A percentile compares a stretch with the other conserved stretches of the same genome.
Evolutionary conservation across 2,888 invertebrate genomes (phyloP).

Genomic region (Sphecodes monilicornis): DNA sequence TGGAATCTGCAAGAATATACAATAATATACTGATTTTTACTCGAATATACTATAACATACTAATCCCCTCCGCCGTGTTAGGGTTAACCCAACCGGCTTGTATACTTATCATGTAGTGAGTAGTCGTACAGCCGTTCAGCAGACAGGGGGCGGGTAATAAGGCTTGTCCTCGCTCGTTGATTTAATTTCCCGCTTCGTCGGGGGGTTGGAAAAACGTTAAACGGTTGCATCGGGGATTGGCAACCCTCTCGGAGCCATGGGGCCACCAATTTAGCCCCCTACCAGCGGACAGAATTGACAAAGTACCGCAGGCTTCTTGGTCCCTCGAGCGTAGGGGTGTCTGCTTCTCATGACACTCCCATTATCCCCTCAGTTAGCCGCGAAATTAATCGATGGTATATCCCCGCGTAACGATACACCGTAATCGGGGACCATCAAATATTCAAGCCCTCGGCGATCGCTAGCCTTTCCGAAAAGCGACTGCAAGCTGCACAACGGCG

Average conservation of each 20-base stretch:
- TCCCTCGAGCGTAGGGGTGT: constrained; percentile 11
- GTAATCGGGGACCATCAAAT: constrained; percentile 52
- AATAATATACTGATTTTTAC: too few species aligned
- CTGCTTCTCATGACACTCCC: constrained; percentile 16
- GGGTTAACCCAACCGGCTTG: background rate
- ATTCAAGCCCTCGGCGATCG: constrained; percentile 52
- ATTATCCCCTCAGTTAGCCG: constrained; percentile 37
- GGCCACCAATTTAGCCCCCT: constrained; percentile 27
- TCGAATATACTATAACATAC: too few species aligned
- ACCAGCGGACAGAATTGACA: constrained; percentile 27
- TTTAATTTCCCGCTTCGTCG: constrained; percentile 6
- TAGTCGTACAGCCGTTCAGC: background rate
- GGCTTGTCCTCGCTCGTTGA: background rate
- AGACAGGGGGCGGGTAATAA: background rate
- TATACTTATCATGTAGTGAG: background rate
- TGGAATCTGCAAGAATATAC: too few species aligned
- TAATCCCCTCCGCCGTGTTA: too few species aligned
- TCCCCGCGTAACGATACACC: constrained; percentile 33
- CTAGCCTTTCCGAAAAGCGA: background rate
- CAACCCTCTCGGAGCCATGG: background rate
- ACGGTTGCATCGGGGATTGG: constrained; percentile 13
- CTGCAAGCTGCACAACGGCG: background rate
- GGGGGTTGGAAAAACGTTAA: constrained; percentile 17
- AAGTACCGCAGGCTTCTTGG: constrained; percentile 30
- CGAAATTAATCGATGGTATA: constrained; percentile 58